These are phyloP conservation scores for Thera obeliscata DNA, from an alignment of 2,888 invertebrate genomes.

Conservation along the genomic window DNA sequence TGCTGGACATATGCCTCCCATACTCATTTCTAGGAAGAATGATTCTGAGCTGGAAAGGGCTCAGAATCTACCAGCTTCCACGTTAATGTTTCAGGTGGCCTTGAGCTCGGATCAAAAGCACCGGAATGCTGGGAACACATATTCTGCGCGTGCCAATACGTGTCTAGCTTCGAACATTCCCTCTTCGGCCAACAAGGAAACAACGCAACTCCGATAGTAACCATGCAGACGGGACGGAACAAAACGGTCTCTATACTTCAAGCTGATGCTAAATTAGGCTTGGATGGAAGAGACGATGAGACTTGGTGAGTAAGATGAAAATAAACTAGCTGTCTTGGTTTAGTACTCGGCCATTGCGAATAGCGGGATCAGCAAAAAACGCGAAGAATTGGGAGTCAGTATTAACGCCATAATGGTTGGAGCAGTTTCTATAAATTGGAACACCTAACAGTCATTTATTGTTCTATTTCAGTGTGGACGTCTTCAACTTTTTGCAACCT, in stretches of 20 bases:
- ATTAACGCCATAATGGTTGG: no score
- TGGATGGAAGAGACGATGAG: conserved; percentile 87
- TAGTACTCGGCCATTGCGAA: no score
- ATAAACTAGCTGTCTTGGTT: background rate
- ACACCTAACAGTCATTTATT: no score
- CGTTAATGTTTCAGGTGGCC: conserved; percentile 81
- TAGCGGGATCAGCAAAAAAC: no score
- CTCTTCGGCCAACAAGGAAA: conserved; percentile 93
- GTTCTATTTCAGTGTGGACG: conserved; percentile 87
- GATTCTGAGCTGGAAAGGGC: no score
- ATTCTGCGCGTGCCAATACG: conserved; percentile 96
- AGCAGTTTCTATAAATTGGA: no score
- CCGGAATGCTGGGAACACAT: conserved; percentile 98
- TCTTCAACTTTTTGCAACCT: conserved; percentile 92
- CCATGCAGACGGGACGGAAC: conserved; percentile 87
- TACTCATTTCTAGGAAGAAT: no score
- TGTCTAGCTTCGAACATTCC: conserved; percentile 95
- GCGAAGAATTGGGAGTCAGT: no score
- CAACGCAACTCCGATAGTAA: conserved; percentile 86
- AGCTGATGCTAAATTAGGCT: conserved; percentile 82
- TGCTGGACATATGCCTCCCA: no score
- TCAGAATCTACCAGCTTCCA: background rate
- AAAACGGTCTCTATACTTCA: conserved; percentile 86
- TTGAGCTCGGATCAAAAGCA: conserved; percentile 96
- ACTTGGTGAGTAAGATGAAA: conserved; percentile 85